Evolutionary conservation across 2,888 invertebrate species (phyloP).

Genomic region (Spodoptera littoralis): DNA sequence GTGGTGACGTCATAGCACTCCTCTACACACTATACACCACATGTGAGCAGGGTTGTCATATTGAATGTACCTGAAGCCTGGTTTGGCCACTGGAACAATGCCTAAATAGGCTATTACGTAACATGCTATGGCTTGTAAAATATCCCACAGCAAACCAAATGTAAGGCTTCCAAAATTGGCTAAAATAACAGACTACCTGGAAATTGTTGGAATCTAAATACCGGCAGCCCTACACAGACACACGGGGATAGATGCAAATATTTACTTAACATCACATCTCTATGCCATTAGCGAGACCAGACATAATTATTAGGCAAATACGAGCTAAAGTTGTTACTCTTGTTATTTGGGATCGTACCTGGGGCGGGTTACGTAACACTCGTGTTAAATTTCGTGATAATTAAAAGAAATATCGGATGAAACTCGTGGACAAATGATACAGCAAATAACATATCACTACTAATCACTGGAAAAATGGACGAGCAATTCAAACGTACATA

Average conservation of each 20-base stretch:
- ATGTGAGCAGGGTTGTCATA: slow-evolving; percentile 28
- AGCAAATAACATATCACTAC: too few species aligned
- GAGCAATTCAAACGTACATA: not conserved
- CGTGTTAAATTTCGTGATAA: slow-evolving; percentile 15
- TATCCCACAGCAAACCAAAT: too few species aligned
- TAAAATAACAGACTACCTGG: too few species aligned
- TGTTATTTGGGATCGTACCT: slow-evolving; percentile 2
- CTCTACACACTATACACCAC: slow-evolving; percentile 10
- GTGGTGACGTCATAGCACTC: slow-evolving; percentile 41
- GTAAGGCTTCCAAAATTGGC: too few species aligned
- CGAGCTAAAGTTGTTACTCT: slow-evolving; percentile 9
- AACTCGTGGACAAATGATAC: not conserved
- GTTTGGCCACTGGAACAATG: too few species aligned
- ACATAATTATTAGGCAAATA: slow-evolving; percentile 47
- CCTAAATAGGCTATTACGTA: not conserved
- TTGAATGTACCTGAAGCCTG: not conserved
- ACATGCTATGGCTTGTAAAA: too few species aligned
- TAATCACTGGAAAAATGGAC: not conserved
- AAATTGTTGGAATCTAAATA: too few species aligned
- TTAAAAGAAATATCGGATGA: not conserved
- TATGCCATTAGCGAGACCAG: slow-evolving; percentile 47
- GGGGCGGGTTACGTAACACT: not conserved
- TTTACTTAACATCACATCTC: slow-evolving; percentile 42
- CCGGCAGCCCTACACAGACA: slow-evolving; percentile 26
- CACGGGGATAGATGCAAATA: slow-evolving; percentile 32